Base-by-base conservation (phyloP, 2,888 invertebrate genomes). In the Neocrepidodera transversa region DNA sequence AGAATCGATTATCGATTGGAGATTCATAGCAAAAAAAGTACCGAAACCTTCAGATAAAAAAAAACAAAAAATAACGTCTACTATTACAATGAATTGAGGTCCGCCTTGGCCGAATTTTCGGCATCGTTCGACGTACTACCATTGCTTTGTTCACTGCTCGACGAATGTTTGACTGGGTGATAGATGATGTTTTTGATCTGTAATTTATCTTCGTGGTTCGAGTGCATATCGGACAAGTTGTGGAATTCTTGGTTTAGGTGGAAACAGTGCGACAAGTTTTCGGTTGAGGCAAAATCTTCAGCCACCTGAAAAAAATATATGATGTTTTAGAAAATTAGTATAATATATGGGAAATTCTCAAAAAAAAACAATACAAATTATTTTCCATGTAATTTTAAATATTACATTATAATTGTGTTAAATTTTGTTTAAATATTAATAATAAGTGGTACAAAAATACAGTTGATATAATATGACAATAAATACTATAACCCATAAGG, bases 111-210 rank as follows among this genome's bases (percentile, higher is more conserved):
- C 68, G 71, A 68, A 72, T 74, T 59, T 14, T 68, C 64, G 40
- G 59, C 68, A 38, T 65, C 71, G 32, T 67, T 70, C 30, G 65
- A 54, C 18, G 62, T 68, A 65, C 69, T 65, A 30, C 66, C 64
- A 45, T 56, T 65, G 60, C 69, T 68, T 53, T 64, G 68, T 53
- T 72, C 70, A 60, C 70, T 71, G 47, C 71, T 63, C 59, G 69
- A 50, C 18, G 54, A 65, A 36, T 95, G 95, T 81, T 97, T 97
- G 54, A 97, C 93, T 62, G 96, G 93, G 81, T 98, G 97, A 81
- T 95, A 97, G 75, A 97, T 95, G 71, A 98, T 97, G 80, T 97
- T 98, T 82, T 97, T 97, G 57, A 97, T 96, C 83, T 97, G 94
- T 60, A 98, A 84, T 79, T 98, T 98, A 81, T 98, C 98, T 81